Evolutionary conservation across 2,113 vertebrate genomes (phyloP), one percentile per base, ranked within the genome.

Genomic region (Microtus oregoni): DNA sequence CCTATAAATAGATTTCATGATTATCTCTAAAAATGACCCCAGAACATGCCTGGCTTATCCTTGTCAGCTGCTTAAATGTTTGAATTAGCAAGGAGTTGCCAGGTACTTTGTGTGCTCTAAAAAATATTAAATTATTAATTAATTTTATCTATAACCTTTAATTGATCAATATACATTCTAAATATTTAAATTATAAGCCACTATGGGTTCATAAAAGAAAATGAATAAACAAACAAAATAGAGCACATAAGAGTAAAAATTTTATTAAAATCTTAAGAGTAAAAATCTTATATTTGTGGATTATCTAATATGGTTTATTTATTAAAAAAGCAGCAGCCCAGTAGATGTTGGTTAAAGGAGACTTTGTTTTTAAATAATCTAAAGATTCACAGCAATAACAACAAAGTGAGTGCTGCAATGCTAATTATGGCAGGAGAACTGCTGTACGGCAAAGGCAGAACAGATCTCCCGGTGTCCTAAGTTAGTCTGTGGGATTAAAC

Each of bases 71-170:
- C 67, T 95, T 67, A 91, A 75, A 52, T 89, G 83, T 96, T 82
- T 89, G 47, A 90, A 52, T 67, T 94, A 92, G 67, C 32, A 93
- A 81, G 47, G 47, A 90, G 85, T 93, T 77, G 14, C 7, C n/a
- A 79, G 10, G 47, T 4, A 95, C 90, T 81, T 38, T 94, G 2
- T 55, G 81, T 79, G 8, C 68, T 32, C 38, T 95, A n/a, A 78
- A 47, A 94, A 95, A 90, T 85, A 88, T 26, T 93, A 93, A 93
- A 88, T 87, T 95, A 95, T 44, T 93, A 93, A 95, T 0, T 82
- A 26, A 93, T 86, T 30, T 92, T 47, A 95, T 77, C 88, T 55
- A 78, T 86, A 88, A 93, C 3, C 38, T 95, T 85, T 94, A 88
- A 94, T 52, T 78, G 75, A 93, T 38, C 88, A 65, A 52, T 86